These are phyloP conservation scores for Cotesia vestalis DNA, from an alignment of 1,140 invertebrate species.

Conservation along the genomic window DNA sequence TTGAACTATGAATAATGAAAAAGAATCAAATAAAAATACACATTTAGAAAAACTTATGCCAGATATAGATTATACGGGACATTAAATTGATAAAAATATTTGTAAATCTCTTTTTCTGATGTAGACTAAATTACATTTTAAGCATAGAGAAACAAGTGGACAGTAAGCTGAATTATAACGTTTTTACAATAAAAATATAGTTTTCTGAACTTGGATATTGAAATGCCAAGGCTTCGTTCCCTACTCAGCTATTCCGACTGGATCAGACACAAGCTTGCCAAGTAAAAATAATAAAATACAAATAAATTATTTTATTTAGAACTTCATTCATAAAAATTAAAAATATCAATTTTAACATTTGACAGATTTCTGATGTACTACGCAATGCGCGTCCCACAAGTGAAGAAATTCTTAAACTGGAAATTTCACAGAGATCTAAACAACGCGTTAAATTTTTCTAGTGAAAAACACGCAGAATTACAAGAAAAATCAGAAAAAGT, in stretches of 20 bases:
- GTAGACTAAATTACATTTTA: too few species aligned
- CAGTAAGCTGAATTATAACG: too few species aligned
- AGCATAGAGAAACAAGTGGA: too few species aligned
- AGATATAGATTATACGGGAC: too few species aligned
- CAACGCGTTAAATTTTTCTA: constrained; percentile 24
- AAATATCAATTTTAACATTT: neutral
- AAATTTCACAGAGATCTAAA: constrained; percentile 3
- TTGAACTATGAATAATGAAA: too few species aligned
- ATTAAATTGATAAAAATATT: too few species aligned
- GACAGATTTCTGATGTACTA: constrained; percentile 24
- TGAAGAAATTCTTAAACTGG: constrained; percentile 18
- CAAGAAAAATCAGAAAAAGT: constrained; percentile 24
- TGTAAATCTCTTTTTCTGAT: too few species aligned
- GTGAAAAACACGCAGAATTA: constrained; percentile 27
- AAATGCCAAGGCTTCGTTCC: constrained; percentile 49
- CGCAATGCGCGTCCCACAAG: neutral
- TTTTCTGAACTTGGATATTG: constrained; percentile 41
- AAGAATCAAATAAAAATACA: too few species aligned
- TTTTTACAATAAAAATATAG: too few species aligned
- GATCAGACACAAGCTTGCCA: constrained; percentile 39
- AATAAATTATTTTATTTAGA: too few species aligned
- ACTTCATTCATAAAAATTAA: too few species aligned
- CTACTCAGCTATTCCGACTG: constrained; percentile 47
- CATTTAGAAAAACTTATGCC: too few species aligned
- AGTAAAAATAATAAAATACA: constrained; percentile 34